Conservation (phyloP, 2,888 invertebrate genomes). For the Parthenolecanium corni region DNA sequence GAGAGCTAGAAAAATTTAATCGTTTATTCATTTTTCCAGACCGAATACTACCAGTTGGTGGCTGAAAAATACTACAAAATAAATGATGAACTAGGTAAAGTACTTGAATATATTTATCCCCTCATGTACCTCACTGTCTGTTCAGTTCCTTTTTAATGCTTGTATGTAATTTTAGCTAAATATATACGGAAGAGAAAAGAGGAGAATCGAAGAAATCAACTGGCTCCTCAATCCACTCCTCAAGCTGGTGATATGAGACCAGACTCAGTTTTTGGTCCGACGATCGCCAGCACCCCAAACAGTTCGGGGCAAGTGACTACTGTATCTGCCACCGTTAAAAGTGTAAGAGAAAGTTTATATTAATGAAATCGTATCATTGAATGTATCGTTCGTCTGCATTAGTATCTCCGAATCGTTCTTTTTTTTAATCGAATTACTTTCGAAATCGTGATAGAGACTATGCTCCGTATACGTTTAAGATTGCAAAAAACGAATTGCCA, state of each 20-base stretch:
- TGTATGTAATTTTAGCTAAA: conserved; percentile 51
- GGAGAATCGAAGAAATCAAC: conserved; percentile 45
- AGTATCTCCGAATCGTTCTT: too few species aligned
- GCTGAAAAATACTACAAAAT: conserved; percentile 99
- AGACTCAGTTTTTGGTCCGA: conserved; percentile 7
- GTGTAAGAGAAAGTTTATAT: too few species aligned
- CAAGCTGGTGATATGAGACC: conserved; percentile 4
- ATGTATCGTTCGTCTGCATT: too few species aligned
- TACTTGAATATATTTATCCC: too few species aligned
- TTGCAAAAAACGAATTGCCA: too few species aligned
- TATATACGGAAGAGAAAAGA: conserved; percentile 85
- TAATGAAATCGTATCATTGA: too few species aligned
- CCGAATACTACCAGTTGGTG: conserved; percentile 94
- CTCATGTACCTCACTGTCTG: background rate
- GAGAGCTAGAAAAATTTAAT: too few species aligned
- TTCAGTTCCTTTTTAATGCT: background rate
- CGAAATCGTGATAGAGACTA: too few species aligned
- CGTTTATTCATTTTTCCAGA: conserved; percentile 41
- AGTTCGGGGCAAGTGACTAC: conserved; percentile 24
- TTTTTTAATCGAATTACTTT: too few species aligned
- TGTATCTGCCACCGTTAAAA: conserved; percentile 18
- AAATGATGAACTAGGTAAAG: conserved; percentile 72
- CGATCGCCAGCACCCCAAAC: conserved; percentile 12
- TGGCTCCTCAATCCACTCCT: conserved; percentile 34
- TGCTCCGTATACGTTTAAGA: too few species aligned